phyloP scores from a whole-genome alignment of 2,113 vertebrate genomes.

The Phyllostomus discolor region DNA sequence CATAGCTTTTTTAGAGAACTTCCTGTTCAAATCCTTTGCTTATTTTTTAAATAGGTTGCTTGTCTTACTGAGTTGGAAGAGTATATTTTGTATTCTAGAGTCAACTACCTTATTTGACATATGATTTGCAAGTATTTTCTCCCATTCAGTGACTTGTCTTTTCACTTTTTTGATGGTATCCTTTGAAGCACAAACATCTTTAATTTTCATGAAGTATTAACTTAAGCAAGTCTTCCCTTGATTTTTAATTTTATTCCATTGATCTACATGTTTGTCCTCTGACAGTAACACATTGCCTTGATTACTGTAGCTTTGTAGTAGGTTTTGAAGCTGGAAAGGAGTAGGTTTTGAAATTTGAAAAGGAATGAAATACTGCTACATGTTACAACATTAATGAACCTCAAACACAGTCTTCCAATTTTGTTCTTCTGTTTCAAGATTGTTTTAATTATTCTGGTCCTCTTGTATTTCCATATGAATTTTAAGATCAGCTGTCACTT shows the following conservation, averaged over 20 bases:
- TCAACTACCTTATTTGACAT: background rate
- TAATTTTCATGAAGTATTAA: background rate
- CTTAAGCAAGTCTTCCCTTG: background rate
- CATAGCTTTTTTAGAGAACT: conserved; percentile 20
- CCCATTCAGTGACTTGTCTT: background rate
- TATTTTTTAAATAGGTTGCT: conserved; percentile 9
- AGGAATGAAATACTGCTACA: too few relatives aligned
- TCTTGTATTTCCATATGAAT: background rate
- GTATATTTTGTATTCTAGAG: background rate
- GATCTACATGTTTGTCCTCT: background rate
- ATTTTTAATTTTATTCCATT: background rate
- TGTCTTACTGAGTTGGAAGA: background rate
- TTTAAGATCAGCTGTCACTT: background rate
- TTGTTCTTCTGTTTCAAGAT: background rate
- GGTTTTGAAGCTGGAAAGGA: background rate
- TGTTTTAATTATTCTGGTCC: background rate
- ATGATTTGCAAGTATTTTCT: background rate
- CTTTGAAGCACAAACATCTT: background rate
- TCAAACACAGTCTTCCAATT: background rate
- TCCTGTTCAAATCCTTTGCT: background rate
- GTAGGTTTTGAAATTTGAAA: background rate
- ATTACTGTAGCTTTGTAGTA: background rate
- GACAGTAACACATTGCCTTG: background rate
- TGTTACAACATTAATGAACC: too few relatives aligned
- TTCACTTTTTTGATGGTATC: background rate